Evolutionary conservation across 2,797 vertebrate genomes (phyloP), one percentile per base, ranked within the genome.

Genomic region (Macroramphosus scolopax): DNA sequence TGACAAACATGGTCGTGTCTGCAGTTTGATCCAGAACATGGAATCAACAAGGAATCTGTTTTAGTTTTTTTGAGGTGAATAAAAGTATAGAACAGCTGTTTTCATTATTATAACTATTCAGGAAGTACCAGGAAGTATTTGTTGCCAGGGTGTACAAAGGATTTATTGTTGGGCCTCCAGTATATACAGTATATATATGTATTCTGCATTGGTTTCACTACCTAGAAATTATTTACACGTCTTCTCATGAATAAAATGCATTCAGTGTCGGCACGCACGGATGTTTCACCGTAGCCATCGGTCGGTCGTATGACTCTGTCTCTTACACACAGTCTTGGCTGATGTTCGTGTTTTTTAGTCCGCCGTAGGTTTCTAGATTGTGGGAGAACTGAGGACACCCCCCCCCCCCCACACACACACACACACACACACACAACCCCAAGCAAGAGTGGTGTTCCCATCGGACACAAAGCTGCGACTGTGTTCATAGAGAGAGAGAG

Each of bases 301-400:
- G 82, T 64, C 54, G 72, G 43, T 84, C 82, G 77, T 75, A 74
- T 82, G 82, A 85, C 74, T 52, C 14, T 8, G n/a, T 30, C 28
- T 63, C 11, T 66, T 26, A 28, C 13, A 40, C 53, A 33, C 33
- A 39, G 30, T 15, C 2, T 8, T 30, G 36, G 42, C 31, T 40
- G 37, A 16, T 31, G 17, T 17, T 37, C n/a, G n/a, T 37, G 49
- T 29, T 10, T 53, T 68, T 60, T 31, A 37, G n/a, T 44, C 57
- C 31, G 8, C 11, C 26, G 40, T 47, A 40, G 17, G 36, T 67
- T 69, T 51, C 54, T 52, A 75, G 35, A 30, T n/a, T 54, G 63
- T 43, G 45, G 30, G n/a, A 53, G 28, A 70, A 56, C 51, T 63
- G 59, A 57, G 52, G 45, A 30, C 56, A 56, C 32, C 16, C 38